Evolutionary conservation across 2,113 vertebrate genomes (phyloP), one percentile per base, ranked within the genome.

Genomic region (Uria lomvia): DNA sequence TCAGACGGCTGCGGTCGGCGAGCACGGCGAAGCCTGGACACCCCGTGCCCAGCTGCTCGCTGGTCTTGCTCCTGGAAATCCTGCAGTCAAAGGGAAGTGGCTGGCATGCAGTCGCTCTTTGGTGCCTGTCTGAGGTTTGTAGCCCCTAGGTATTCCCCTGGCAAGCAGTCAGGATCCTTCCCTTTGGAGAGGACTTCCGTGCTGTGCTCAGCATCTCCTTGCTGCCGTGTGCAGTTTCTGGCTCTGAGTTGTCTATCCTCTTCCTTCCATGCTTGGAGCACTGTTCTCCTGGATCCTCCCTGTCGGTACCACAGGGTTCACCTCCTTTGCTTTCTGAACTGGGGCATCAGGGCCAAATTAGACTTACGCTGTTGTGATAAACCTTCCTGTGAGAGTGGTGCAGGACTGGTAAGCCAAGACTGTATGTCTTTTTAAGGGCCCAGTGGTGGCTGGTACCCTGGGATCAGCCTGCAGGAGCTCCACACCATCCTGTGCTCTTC

Each of bases 351-450:
- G 27, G 19, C 27, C 30, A 30, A 23, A 47, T 60, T 26, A 56
- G 60, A 8, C 15, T 52, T 21, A 3, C 1, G 5, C 20, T 49
- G 40, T 30, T 74, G 84, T 9, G 52, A 27, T 63, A 30, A 68
- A 65, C 9, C 34, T 55, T 26, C 34, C 27, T 22, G 29, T 2
- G 29, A 38, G 58, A 27, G 42, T 1, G 3, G 38, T 9, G 50
- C 8, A 13, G 59, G 78, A 19, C 24, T 27, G 81, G 14, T 36
- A 43, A 59, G 47, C 24, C 49, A 55, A 12, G 59, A 8, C 53
- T 17, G 11, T 11, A 2, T 0, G 1, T 45, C 34, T 49, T 34
- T 0, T 0, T 8, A 5, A 24, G 15, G 38, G 15, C 21, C 6
- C 4, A 0, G 34, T 4, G 23, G 11, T 15, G 66, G 43, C 43